Percentiles rank a stretch among this genome's conserved stretches.
Conservation (phyloP, 2,113 vertebrate genomes). For the Procavia capensis region DNA sequence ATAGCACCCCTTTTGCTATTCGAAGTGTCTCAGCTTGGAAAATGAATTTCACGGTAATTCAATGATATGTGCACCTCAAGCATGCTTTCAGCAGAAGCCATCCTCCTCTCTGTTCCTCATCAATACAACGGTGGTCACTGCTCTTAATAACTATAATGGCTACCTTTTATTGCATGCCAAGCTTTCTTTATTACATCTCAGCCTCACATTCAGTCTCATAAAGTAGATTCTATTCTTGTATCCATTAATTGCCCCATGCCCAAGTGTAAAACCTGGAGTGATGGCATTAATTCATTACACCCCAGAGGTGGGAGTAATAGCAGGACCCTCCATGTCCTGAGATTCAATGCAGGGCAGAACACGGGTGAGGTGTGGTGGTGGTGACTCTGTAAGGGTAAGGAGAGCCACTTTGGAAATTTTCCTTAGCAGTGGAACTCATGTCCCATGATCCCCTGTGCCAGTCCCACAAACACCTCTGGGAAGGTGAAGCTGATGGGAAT, state of each 20-base stretch:
- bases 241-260: not conserved
- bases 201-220: not conserved
- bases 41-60: not conserved
- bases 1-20: not conserved
- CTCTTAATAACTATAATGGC: not conserved
- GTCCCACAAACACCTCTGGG: not conserved
- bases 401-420: not conserved
- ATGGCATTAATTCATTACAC: not conserved
- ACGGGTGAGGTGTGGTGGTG: not conserved
- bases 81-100: not conserved
- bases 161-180: not conserved
- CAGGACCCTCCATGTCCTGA: not conserved
- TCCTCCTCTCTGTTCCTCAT: not conserved
- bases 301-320: not conserved
- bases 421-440: not conserved
- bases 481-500: not conserved
- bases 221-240: not conserved
- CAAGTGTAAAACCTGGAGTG: not conserved
- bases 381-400: not conserved
- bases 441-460: not conserved
- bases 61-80: not conserved
- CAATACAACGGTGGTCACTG: not conserved
- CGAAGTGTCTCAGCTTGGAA: not conserved
- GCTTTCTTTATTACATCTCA: not conserved
- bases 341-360: not conserved